Conservation (phyloP, 2,888 invertebrate genomes). For the Andrena chrysosceles region DNA sequence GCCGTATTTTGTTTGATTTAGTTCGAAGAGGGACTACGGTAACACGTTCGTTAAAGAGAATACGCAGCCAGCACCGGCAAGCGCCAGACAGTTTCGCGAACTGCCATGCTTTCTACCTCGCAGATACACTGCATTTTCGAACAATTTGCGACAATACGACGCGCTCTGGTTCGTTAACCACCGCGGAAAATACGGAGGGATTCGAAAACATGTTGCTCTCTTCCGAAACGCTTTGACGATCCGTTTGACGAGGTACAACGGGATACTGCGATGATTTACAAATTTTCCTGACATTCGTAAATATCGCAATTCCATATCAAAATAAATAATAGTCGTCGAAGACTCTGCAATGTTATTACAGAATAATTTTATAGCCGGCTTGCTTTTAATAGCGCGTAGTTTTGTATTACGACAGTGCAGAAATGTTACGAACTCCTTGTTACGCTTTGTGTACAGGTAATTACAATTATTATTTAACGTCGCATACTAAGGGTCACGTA, state of each 20-base stretch:
- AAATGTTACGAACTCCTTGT: constrained; percentile 24
- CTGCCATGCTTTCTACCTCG: constrained; percentile 81
- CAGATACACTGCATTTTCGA: constrained; percentile 72
- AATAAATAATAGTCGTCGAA: background rate
- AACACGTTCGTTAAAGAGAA: constrained; percentile 23
- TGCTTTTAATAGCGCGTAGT: background rate
- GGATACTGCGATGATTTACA: background rate
- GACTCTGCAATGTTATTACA: background rate
- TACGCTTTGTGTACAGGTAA: constrained; percentile 42
- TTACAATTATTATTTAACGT: constrained; percentile 49
- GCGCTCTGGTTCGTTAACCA: constrained; percentile 80
- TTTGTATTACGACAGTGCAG: background rate
- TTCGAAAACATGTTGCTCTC: constrained; percentile 2
- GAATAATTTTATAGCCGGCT: background rate
- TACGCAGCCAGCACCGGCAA: constrained; percentile 64
- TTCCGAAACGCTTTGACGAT: background rate
- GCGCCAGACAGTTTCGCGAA: constrained; percentile 65
- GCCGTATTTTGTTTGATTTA: background rate
- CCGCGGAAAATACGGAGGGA: constrained; percentile 28
- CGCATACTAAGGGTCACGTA: constrained; percentile 28
- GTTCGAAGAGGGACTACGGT: background rate
- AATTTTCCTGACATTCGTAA: background rate
- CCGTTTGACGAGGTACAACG: background rate
- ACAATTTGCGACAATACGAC: constrained; percentile 80
- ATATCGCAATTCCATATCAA: background rate